phyloP scores from a whole-genome alignment of 2,888 invertebrate genomes.

The Vanessa cardui region DNA sequence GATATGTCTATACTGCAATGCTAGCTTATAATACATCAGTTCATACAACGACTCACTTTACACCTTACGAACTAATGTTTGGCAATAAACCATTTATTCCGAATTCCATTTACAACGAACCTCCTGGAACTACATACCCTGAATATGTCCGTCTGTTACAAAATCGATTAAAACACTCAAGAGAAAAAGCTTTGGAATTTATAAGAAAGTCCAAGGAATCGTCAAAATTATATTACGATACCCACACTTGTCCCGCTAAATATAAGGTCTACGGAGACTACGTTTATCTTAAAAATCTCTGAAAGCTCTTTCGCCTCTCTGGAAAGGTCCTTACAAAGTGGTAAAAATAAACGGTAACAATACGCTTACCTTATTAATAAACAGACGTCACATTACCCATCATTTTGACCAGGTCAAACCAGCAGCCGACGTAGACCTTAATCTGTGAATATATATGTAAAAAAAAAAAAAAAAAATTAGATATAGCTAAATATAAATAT shows the following conservation, averaged over 20 bases:
- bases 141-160: conserved; percentile 23
- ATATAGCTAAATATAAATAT: too few relatives aligned
- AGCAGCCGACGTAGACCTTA: too few relatives aligned
- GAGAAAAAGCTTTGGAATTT: conserved; percentile 20
- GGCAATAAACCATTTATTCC: conserved; percentile 29
- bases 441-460: too few relatives aligned
- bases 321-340: conserved; percentile 46
- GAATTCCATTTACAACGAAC: conserved; percentile 14
- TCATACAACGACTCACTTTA: conserved; percentile 24
- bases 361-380: conserved; percentile 40
- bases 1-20: conserved; percentile 31
- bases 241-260: neutral
- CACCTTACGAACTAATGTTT: conserved; percentile 25
- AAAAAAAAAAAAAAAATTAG: too few relatives aligned
- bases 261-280: conserved; percentile 42
- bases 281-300: conserved; percentile 42
- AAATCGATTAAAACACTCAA: conserved; percentile 11
- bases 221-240: too few relatives aligned
- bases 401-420: conserved; percentile 40
- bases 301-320: conserved; percentile 42
- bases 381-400: conserved; percentile 38
- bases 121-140: conserved; percentile 12
- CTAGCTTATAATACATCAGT: conserved; percentile 28
- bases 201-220: neutral
- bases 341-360: conserved; percentile 43